Base-by-base conservation (phyloP, 1,140 invertebrate species). In the Gryon sp. region DNA sequence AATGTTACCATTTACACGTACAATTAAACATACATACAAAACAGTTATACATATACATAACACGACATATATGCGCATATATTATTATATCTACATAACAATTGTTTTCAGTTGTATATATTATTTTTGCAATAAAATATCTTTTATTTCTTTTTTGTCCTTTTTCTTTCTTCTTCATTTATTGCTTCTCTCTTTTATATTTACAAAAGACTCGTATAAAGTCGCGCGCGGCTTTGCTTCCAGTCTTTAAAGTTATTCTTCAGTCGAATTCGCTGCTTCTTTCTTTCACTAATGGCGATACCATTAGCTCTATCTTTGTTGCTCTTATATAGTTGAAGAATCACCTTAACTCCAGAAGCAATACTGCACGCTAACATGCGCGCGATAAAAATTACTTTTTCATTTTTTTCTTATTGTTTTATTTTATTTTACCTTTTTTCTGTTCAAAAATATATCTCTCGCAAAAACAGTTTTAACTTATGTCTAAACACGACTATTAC, bases 1-100 rank as follows among this genome's bases (percentile, higher is more conserved):
- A 83, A 78, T 84, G n/a, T 76, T 82, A 83, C 53, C 63, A 40
- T 78, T 76, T 76, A 66, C 59, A 63, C 38, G 73, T 55, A 55
- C 48, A 46, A 36, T 36, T n/a, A 60, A 48, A 43, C 34, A 59
- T 26, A 50, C 53, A 34, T 46, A 66, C 28, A 30, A 30, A 24
- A 24, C 22, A 7, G 3, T 7, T 24, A 34, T 40, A 50, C 41
- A 52, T 45, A 38, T 69, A 65, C 32, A 60, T 59, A 60, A 55
- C 62, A 46, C 32, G 30, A 48, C 41, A 34, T 65, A 46, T 30
- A 66, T 68, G 52, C 63, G 63, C 41, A 68, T 63, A 59, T 70
- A 63, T 69, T 63, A n/a, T n/a, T 12, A n/a, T 12, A 62, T 62
- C 46, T 55, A 59, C 52, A 68, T 74, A 63, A 73, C 38, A 68